phyloP scores from a whole-genome alignment of 1,140 invertebrate species.

The Dreissena rostriformis region DNA sequence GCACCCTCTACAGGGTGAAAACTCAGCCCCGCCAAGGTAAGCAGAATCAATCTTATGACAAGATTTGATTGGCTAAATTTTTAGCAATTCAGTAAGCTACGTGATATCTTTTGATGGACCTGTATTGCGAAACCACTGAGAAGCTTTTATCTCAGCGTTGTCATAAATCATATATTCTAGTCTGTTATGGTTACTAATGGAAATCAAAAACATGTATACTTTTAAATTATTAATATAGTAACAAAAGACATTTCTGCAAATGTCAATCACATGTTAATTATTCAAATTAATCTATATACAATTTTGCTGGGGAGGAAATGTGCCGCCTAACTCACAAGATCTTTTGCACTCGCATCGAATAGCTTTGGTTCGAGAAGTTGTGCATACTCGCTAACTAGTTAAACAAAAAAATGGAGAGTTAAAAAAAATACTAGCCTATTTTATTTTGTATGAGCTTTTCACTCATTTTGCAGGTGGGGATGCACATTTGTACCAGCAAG shows the following conservation, averaged over 20 bases:
- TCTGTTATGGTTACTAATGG: neutral
- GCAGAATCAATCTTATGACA: neutral
- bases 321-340: too few species aligned
- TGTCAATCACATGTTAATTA: too few species aligned
- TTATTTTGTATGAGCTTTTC: neutral
- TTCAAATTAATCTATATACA: too few species aligned
- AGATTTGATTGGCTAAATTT: neutral
- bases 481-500: slow-evolving; percentile 50
- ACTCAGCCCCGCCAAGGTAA: slow-evolving; percentile 58
- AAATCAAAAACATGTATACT: neutral
- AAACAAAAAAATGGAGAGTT: too few species aligned
- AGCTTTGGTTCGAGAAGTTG: too few species aligned
- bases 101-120: neutral
- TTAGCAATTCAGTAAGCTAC: neutral
- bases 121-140: neutral
- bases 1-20: slow-evolving; percentile 53
- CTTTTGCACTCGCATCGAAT: too few species aligned
- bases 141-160: neutral
- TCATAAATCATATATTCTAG: neutral
- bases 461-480: slow-evolving; percentile 47
- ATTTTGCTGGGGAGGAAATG: too few species aligned
- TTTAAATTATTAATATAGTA: too few species aligned
- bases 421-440: too few species aligned
- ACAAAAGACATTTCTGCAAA: too few species aligned
- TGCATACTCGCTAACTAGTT: too few species aligned